Evolutionary conservation across 1,140 invertebrate genomes (phyloP).

Genomic region (Drosophila lacertosa): DNA sequence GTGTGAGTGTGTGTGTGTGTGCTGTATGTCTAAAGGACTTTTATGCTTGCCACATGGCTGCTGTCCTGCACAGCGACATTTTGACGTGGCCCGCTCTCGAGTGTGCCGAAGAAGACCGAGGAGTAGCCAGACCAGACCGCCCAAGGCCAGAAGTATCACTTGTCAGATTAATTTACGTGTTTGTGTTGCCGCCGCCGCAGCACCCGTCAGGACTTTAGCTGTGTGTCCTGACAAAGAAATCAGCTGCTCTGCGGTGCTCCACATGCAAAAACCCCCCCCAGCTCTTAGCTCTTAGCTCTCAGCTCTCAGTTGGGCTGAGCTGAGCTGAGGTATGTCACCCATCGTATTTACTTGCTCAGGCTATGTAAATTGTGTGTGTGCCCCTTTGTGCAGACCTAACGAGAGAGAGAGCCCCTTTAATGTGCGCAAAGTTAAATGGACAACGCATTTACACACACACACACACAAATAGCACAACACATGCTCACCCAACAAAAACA

Average conservation of each 20-base stretch:
- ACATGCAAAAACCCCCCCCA: conserved; percentile 75
- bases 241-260: conserved; percentile 74
- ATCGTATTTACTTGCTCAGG: conserved; percentile 72
- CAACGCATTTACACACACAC: conserved; percentile 36
- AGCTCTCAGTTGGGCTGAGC: no score
- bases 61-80: conserved; percentile 76
- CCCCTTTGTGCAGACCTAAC: background rate
- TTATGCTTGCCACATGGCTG: conserved; percentile 79
- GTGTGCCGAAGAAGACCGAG: conserved; percentile 36
- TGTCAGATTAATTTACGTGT: conserved; percentile 81
- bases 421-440: conserved; percentile 69
- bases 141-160: conserved; percentile 78
- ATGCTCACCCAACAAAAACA: conserved; percentile 12
- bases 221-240: conserved; percentile 50
- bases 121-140: conserved; percentile 38
- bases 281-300: no score
- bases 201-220: conserved; percentile 46
- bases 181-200: conserved; percentile 70
- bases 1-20: no score
- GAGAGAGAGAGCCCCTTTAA: conserved; percentile 49
- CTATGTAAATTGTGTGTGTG: conserved; percentile 49
- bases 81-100: conserved; percentile 57
- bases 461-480: conserved; percentile 40
- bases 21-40: conserved; percentile 74
- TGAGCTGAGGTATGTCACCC: conserved; percentile 61